A percentile compares a stretch with the other conserved stretches of the same genome.
Evolutionary conservation across 2,888 invertebrate species (phyloP).

Genomic region (Habrosyne pyritoides): DNA sequence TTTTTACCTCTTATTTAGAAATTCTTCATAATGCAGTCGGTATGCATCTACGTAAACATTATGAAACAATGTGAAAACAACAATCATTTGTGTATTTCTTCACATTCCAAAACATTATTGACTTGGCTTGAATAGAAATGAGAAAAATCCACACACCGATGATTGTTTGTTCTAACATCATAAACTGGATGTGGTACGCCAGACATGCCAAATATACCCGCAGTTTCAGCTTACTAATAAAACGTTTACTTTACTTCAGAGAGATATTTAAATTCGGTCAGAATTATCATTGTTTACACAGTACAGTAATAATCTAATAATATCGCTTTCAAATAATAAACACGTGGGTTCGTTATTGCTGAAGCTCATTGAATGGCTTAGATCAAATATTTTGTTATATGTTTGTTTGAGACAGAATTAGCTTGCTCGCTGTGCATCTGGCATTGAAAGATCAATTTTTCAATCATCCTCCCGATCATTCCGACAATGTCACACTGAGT

Average conservation of each 20-base stretch:
- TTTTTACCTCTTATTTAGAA: background rate
- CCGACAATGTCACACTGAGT: background rate
- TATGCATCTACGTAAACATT: background rate
- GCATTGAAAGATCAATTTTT: conserved; percentile 3
- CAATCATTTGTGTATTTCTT: background rate
- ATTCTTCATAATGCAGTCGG: background rate
- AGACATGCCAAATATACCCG: conserved; percentile 29
- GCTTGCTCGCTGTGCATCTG: background rate
- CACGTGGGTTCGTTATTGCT: background rate
- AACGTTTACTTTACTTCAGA: conserved; percentile 31
- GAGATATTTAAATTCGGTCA: conserved; percentile 16
- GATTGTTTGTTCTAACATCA: background rate
- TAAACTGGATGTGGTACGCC: background rate
- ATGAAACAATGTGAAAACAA: background rate
- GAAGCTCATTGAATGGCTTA: background rate
- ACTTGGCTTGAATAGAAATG: background rate
- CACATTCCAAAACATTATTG: background rate
- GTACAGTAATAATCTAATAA: conserved; percentile 35
- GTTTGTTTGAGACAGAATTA: conserved; percentile 1
- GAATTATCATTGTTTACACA: conserved; percentile 27
- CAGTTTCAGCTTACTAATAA: conserved; percentile 25
- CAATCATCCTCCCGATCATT: background rate
- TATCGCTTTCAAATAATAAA: conserved; percentile 26
- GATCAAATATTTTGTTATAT: background rate
- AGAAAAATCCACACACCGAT: background rate